Evolutionary conservation across 2,113 vertebrate genomes (phyloP), one percentile per base, ranked within the genome.

Genomic region (Tetraodon nigroviridis): DNA sequence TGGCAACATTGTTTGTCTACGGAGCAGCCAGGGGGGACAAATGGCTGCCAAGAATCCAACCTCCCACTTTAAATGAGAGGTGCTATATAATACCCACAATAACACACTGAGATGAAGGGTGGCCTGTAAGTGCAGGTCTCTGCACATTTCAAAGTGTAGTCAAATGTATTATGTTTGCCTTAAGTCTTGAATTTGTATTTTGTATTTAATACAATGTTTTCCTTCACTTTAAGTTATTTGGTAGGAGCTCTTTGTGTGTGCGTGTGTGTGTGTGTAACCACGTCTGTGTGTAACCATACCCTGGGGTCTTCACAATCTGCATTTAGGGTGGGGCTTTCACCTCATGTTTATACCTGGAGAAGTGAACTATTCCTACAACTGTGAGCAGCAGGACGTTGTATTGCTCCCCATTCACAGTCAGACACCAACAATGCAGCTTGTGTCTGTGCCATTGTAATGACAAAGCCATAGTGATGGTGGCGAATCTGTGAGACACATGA

Each of bases 371-470:
- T 64, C 42, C 47, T 58, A 47, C 56, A 58, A 50, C 67, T 57
- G 50, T 58, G 52, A 29, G 68, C 64, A 48, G 42, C 0, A 15
- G 53, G 67, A 12, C 61, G 61, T 79, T 81, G 61, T 73, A 11
- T 48, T 63, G 44, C 67, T 66, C 62, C 20, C 55, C 29, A 61
- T 51, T 76, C 57, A 63, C 61, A 51, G 59, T 60, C 67, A 78
- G 78, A 70, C 46, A 2, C 45, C 52, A 69, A 79, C 81, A 88
- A 81, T 83, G 3, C 58, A 37, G 66, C 60, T 42, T 61, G 63
- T 76, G 73, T 81, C 52, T 47, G 59, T 59, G 67, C 72, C 50
- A 2, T 86, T 88, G 77, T 78, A 82, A 84, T 88, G 80, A 86
- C 84, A 86, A 90, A 86, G 81, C 64, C 47, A 59, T 4, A 19